Evolutionary conservation across 2,113 vertebrate genomes (phyloP).

Genomic region (Uropsilus gracilis): DNA sequence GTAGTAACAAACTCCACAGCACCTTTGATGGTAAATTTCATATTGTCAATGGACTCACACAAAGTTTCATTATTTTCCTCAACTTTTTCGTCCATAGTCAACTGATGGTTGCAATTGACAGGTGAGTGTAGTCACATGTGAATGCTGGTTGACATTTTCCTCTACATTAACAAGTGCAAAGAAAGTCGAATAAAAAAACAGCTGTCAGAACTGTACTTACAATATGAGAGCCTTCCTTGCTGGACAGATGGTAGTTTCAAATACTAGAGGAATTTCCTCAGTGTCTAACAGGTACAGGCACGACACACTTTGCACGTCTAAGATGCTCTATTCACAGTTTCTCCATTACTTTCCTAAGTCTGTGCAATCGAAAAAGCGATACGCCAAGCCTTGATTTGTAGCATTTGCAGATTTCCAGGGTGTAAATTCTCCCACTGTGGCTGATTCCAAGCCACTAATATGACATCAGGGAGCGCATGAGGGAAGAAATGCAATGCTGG

Average conservation of each 20-base stretch:
- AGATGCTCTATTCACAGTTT: not conserved
- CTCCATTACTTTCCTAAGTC: not conserved
- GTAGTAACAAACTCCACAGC: not conserved
- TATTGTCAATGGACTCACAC: not conserved
- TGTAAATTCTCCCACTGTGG: not conserved
- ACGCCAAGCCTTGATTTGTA: not conserved
- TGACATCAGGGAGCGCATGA: not conserved
- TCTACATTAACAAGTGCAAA: not conserved
- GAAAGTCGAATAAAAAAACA: not conserved
- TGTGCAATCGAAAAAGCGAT: not conserved
- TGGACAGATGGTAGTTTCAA: not conserved
- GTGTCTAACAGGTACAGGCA: not conserved
- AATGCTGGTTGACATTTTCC: not conserved
- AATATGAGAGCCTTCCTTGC: not conserved
- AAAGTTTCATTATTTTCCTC: not conserved
- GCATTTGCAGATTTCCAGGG: not conserved
- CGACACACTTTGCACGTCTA: not conserved
- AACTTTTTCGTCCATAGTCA: not conserved
- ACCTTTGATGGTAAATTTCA: not conserved
- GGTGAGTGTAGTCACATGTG: not conserved
- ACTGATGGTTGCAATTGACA: not conserved
- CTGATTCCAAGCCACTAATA: not conserved
- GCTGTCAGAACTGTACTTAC: not conserved
- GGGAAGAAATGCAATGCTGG: not conserved
- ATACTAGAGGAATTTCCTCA: not conserved